These are phyloP conservation scores for Forficula auricularia DNA, from an alignment of 1,140 invertebrate genomes.

Conservation along the genomic window DNA sequence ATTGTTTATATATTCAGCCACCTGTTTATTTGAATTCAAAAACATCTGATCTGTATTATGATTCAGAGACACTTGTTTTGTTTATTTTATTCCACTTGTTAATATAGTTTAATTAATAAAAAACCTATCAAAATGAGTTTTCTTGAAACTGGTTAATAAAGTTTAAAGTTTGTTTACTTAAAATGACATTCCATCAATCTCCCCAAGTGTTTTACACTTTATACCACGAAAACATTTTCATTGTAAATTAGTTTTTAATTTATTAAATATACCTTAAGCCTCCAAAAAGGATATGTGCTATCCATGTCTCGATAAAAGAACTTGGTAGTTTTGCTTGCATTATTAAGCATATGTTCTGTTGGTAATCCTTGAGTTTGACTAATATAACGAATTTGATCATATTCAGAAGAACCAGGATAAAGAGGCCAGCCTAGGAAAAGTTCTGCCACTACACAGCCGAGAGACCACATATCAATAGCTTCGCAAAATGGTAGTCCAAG, in stretches of 20 bases:
- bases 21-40: too few species aligned
- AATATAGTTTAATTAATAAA: too few species aligned
- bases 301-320: slow-evolving; percentile 97
- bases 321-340: slow-evolving; percentile 93
- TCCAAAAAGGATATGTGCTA: slow-evolving; percentile 93
- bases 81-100: too few species aligned
- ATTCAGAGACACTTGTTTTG: too few species aligned
- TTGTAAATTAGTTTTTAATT: neutral
- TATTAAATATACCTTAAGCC: slow-evolving; percentile 53
- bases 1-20: too few species aligned
- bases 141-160: too few species aligned
- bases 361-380: slow-evolving; percentile 86
- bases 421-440: slow-evolving; percentile 98
- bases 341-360: slow-evolving; percentile 96
- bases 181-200: too few species aligned
- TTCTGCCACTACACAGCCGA: slow-evolving; percentile 98
- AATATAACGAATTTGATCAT: slow-evolving; percentile 93
- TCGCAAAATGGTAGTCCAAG: slow-evolving; percentile 96
- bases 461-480: slow-evolving; percentile 99
- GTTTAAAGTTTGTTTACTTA: too few species aligned
- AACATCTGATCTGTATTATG: too few species aligned
- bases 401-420: slow-evolving; percentile 98
- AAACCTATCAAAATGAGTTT: too few species aligned
- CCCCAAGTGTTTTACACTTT: too few species aligned
- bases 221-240: too few species aligned